A percentile compares a stretch with the other conserved stretches of the same genome.
phyloP scores from a whole-genome alignment of 2,797 vertebrate genomes.

The Protonibea diacanthus region DNA sequence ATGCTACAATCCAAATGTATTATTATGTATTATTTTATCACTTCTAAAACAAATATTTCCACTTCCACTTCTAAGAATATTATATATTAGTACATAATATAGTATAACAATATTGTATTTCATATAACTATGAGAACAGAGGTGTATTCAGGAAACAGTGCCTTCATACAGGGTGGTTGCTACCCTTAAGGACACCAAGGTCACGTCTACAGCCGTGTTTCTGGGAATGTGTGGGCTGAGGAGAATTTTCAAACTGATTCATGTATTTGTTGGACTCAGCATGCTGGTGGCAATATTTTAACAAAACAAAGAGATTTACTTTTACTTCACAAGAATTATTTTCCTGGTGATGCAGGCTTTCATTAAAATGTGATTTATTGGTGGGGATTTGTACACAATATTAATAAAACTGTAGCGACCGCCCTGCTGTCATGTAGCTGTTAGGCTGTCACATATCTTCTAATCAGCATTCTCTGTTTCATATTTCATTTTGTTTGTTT shows the following conservation, averaged over 20 bases:
- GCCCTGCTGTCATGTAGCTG: background rate
- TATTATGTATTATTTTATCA: background rate
- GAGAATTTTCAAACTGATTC: conserved; percentile 4
- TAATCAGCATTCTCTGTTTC: background rate
- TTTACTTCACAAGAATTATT: background rate
- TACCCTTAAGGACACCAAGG: background rate
- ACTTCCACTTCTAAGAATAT: no score
- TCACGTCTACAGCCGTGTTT: conserved; percentile 2
- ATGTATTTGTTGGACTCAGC: background rate
- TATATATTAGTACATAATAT: no score
- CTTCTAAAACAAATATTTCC: background rate
- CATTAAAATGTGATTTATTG: accelerated
- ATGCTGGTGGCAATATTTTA: background rate
- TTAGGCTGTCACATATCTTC: background rate
- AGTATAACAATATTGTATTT: no score
- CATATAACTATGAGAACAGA: no score
- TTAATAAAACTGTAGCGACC: background rate
- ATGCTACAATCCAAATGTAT: background rate
- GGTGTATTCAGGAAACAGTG: conserved; percentile 3
- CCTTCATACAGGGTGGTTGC: background rate
- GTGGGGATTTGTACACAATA: background rate
- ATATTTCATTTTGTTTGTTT: background rate
- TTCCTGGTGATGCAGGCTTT: background rate
- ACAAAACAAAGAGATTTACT: background rate
- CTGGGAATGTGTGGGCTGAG: conserved; percentile 16